phyloP scores from a whole-genome alignment of 2,888 invertebrate species.

The Ceraclea dissimilis region DNA sequence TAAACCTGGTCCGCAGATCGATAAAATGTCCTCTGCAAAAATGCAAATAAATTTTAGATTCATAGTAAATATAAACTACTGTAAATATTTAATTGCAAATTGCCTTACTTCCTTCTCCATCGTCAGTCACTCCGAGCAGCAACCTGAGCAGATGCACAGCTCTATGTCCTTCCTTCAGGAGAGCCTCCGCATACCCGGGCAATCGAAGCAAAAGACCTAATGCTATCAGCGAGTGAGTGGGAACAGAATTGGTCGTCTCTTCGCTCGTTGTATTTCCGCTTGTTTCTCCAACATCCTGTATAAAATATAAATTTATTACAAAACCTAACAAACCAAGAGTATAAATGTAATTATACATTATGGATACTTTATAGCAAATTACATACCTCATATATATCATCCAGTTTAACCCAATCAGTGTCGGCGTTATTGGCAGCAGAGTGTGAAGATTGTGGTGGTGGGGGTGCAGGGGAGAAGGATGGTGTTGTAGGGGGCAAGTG shows the following conservation, averaged over 20 bases:
- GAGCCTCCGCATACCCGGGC: conserved; percentile 84
- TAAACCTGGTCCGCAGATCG: conserved; percentile 32
- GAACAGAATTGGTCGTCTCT: conserved; percentile 51
- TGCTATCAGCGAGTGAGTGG: conserved; percentile 85
- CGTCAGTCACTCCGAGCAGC: conserved; percentile 84
- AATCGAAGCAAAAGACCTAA: conserved; percentile 83
- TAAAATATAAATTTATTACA: too few species aligned
- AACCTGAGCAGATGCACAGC: conserved; percentile 81
- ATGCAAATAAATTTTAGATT: not conserved
- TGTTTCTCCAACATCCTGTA: conserved; percentile 52
- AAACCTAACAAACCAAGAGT: too few species aligned
- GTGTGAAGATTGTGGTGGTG: conserved; percentile 56
- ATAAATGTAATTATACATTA: not conserved
- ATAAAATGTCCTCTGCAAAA: conserved; percentile 20
- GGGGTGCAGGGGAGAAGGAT: conserved; percentile 51
- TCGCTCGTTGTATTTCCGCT: conserved; percentile 33
- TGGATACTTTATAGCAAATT: too few species aligned
- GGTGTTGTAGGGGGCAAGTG: conserved; percentile 85
- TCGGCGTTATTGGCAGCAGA: conserved; percentile 35
- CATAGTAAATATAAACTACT: too few species aligned
- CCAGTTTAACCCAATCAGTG: conserved; percentile 58
- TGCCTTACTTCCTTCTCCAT: conserved; percentile 67
- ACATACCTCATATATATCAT: too few species aligned
- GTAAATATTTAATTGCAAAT: not conserved
- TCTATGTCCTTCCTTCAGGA: conserved; percentile 73